Base-by-base conservation (phyloP, 2,888 invertebrate species). In the Cephus nigrinus region DNA sequence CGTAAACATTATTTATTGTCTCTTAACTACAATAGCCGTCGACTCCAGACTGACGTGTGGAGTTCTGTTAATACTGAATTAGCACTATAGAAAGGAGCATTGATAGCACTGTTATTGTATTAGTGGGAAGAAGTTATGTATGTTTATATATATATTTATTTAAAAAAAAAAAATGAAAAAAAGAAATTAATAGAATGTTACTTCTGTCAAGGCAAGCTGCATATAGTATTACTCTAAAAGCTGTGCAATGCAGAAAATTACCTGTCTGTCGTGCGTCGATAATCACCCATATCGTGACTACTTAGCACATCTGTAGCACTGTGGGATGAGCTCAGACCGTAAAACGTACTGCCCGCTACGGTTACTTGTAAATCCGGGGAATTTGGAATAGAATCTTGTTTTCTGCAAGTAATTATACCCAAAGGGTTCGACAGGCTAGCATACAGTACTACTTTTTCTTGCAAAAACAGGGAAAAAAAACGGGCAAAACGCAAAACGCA, bases 291-390 rank as follows among this genome's bases (percentile, higher is more conserved):
- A 76, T 90, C 89, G 81, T 87, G 87, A 77, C 84, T 87, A 34
- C 81, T 88, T 30, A 87, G 86, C 78, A 88, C 88, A 79, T 90
- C 90, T 4, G 85, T 87, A 15, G 88, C 83, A 78, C 89, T 90
- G 69, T 90, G 89, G 15, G 90, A 90, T 1, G 88, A 82, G 69
- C 86, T 89, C 68, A 89, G 83, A 68, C 90, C 89, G 68, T 90
- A 90, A 82, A 90, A 90, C 72, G 90, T 90, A 81, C 90, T 90
- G 69, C 90, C 90, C 15, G 90, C 90, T 30, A 90, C 88, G 4
- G 88, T 90, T 71, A 89, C 86, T 81, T 89, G 89, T 35, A 90
- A 82, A 82, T 90, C 90, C 30, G 89, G 86, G 12, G 89, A 88
- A 81, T 86, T 85, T 34, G 84, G 83, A 71, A 84, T 81, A 72